Conservation (phyloP, 2,797 vertebrate genomes). For the Tolypeutes matacus region DNA sequence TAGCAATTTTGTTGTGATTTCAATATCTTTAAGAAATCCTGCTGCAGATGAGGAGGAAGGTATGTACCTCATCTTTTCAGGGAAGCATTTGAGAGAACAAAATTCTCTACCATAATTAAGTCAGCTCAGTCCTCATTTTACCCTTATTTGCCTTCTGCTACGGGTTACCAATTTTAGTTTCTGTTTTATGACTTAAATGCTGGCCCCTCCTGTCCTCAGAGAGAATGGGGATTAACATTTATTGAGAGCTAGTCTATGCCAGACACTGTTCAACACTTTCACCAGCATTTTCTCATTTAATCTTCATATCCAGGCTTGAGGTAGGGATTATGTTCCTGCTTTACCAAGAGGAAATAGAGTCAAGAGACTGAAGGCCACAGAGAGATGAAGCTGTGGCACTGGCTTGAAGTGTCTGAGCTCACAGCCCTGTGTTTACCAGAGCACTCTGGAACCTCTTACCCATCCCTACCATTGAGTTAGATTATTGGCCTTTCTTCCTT, state of each 20-base stretch:
- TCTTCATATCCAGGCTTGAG: background rate
- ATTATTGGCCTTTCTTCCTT: background rate
- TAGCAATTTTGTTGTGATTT: background rate
- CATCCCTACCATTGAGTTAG: background rate
- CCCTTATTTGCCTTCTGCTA: background rate
- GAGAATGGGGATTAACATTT: background rate
- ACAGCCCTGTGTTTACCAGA: background rate
- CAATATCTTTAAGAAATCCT: background rate
- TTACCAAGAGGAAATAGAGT: conserved; percentile 10
- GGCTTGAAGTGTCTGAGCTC: background rate
- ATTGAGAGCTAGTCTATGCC: background rate
- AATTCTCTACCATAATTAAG: background rate
- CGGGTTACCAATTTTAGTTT: conserved; percentile 8
- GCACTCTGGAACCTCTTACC: background rate
- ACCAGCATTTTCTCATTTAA: background rate
- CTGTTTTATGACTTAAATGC: conserved; percentile 31
- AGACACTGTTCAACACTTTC: background rate
- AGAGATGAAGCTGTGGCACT: background rate
- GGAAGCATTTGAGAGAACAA: background rate
- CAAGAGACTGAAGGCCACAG: background rate
- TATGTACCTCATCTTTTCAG: background rate
- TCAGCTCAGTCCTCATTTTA: background rate
- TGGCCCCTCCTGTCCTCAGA: background rate
- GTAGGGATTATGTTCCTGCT: background rate
- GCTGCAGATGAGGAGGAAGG: background rate